Percentiles rank a stretch among this genome's conserved stretches.
Conservation (phyloP, 2,113 vertebrate species). For the Eidolon helvum region DNA sequence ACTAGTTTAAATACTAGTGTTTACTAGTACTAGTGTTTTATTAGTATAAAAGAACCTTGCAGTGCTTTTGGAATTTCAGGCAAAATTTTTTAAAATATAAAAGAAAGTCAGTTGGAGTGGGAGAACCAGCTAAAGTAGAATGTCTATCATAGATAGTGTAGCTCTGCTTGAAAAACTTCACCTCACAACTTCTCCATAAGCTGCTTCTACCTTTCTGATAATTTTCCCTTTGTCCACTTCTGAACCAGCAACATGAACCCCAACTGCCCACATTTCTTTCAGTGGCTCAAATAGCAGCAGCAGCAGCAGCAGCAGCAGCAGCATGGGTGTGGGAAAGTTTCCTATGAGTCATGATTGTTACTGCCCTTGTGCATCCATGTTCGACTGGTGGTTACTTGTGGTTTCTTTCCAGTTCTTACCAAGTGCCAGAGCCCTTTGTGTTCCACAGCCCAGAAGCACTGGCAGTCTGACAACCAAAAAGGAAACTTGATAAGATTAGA, state of each 20-base stretch:
- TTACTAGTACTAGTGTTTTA: neutral
- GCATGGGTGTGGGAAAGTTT: neutral
- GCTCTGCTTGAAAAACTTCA: neutral
- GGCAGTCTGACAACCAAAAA: neutral
- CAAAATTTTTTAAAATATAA: neutral
- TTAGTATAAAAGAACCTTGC: neutral
- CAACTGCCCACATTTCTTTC: neutral
- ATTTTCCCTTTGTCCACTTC: neutral
- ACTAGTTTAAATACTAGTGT: neutral
- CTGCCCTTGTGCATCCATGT: neutral
- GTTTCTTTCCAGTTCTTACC: neutral
- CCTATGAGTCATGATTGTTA: neutral
- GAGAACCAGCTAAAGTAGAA: neutral
- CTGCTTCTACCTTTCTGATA: neutral
- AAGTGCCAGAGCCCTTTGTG: neutral
- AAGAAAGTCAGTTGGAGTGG: neutral
- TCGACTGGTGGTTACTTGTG: neutral
- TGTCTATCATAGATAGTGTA: too few relatives aligned
- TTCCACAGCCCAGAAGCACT: neutral
- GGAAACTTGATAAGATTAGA: slow-evolving; percentile 21
- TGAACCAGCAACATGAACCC: neutral
- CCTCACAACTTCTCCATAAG: neutral
- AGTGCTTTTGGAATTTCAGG: neutral
- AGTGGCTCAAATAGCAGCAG: neutral
- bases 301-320: neutral